These are phyloP conservation scores for Panthera leo DNA, from an alignment of 2,113 vertebrate genomes.

Conservation along the genomic window DNA sequence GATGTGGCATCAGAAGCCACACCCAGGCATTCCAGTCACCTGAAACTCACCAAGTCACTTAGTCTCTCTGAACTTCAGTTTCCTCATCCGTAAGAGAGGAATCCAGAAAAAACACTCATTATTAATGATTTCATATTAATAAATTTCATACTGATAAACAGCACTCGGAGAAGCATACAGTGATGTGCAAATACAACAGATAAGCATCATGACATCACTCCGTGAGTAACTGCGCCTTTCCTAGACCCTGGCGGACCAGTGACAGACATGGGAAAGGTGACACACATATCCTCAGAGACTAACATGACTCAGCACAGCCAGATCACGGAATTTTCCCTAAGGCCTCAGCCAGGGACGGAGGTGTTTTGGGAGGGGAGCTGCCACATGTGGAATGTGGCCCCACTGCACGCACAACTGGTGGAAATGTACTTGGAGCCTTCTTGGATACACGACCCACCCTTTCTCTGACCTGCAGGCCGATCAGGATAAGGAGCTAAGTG, in stretches of 20 bases:
- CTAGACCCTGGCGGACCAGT: background rate
- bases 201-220: background rate
- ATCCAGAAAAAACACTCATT: background rate
- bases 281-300: background rate
- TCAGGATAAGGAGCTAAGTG: background rate
- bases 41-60: background rate
- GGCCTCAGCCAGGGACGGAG: background rate
- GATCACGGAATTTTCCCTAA: slow-evolving; percentile 48
- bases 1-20: background rate
- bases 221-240: background rate
- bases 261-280: background rate
- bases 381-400: background rate
- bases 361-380: background rate
- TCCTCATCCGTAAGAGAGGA: background rate
- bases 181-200: background rate
- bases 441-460: too few relatives aligned
- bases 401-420: background rate
- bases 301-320: slow-evolving; percentile 74
- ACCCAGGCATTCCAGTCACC: background rate
- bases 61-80: background rate
- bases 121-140: background rate
- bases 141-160: background rate
- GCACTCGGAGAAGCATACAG: background rate
- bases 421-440: background rate
- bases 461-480: background rate